phyloP scores from a whole-genome alignment of 2,113 vertebrate genomes.

The Campylomormyrus numenius region DNA sequence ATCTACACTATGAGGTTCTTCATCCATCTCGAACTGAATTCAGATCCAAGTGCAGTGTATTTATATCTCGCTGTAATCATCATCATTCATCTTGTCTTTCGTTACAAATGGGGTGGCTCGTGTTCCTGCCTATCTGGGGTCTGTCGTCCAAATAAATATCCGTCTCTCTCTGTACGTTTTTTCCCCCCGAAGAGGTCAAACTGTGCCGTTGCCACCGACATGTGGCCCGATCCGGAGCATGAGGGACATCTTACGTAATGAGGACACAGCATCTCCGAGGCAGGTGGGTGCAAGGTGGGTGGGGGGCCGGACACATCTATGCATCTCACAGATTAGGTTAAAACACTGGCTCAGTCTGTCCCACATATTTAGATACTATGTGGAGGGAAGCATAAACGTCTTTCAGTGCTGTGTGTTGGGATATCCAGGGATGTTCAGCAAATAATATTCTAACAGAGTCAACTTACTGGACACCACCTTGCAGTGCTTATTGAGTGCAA shows the following conservation, averaged over 20 bases:
- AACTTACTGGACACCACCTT: not conserved
- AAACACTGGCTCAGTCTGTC: not conserved
- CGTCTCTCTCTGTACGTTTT: not conserved
- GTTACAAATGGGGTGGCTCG: not conserved
- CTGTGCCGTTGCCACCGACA: not conserved
- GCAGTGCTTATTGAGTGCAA: not conserved
- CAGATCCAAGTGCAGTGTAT: slow-evolving; percentile 6
- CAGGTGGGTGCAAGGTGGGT: not conserved
- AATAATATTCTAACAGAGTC: not conserved
- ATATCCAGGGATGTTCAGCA: not conserved
- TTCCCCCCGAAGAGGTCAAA: slow-evolving; percentile 24
- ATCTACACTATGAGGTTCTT: not conserved
- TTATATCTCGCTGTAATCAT: not conserved
- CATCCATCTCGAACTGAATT: slow-evolving; percentile 2
- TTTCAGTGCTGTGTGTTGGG: not conserved
- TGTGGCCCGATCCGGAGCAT: no score
- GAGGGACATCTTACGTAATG: not conserved
- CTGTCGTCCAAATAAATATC: not conserved
- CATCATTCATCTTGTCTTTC: not conserved
- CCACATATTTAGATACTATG: not conserved
- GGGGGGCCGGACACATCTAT: not conserved
- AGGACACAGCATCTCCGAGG: not conserved
- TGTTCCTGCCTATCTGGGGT: not conserved
- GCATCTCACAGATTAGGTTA: not conserved
- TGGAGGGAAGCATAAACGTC: not conserved